phyloP scores from a whole-genome alignment of 1,140 invertebrate genomes.

The Chrysomallon squamiferum region DNA sequence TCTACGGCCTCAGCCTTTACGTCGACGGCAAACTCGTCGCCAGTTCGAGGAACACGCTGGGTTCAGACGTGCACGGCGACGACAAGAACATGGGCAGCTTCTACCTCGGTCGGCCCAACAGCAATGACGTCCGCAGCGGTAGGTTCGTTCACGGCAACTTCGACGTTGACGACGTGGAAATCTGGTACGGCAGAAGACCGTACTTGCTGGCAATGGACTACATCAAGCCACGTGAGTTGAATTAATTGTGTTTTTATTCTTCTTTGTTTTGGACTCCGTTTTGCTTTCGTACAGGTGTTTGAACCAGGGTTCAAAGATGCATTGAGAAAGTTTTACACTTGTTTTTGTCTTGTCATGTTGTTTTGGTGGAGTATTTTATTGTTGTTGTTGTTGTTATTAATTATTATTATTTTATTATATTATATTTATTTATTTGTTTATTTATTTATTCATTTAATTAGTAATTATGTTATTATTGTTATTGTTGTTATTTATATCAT shows the following conservation, averaged over 20 bases:
- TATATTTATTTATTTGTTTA: neutral
- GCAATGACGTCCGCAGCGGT: constrained; percentile 26
- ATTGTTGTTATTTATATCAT: too few relatives aligned
- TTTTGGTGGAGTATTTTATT: neutral
- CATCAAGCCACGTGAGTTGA: constrained; percentile 52
- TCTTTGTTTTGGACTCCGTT: too few relatives aligned
- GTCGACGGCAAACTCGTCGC: constrained; percentile 45
- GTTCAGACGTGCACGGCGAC: neutral
- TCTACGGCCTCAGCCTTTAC: constrained; percentile 53
- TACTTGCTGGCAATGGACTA: constrained; percentile 57
- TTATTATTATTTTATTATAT: neutral
- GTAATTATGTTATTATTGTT: too few relatives aligned
- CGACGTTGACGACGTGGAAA: constrained; percentile 56
- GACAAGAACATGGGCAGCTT: constrained; percentile 15
- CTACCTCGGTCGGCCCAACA: constrained; percentile 49
- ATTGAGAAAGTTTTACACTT: too few relatives aligned
- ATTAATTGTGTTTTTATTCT: too few relatives aligned
- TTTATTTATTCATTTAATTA: neutral
- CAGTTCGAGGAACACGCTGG: constrained; percentile 8
- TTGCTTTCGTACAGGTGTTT: too few relatives aligned
- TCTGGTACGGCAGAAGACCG: constrained; percentile 55
- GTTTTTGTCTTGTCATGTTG: neutral
- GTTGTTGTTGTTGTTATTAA: neutral
- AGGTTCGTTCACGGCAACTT: constrained; percentile 37
- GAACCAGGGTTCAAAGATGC: too few relatives aligned